A percentile compares a stretch with the other conserved stretches of the same genome.
phyloP scores from a whole-genome alignment of 2,888 invertebrate species.

The Microctonus brassicae region DNA sequence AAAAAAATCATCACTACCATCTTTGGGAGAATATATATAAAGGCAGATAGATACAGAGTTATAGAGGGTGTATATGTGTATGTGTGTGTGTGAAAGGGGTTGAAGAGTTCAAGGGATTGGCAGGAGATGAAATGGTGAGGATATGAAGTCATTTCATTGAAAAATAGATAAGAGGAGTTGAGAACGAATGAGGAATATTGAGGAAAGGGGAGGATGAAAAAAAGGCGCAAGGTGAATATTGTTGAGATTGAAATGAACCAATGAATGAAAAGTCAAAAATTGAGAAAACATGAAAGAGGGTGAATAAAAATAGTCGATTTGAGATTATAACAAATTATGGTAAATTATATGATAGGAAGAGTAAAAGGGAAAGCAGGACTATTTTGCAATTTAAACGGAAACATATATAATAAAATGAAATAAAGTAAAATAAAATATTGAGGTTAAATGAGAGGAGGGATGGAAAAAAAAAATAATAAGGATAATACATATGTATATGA shows the following conservation, averaged over 20 bases:
- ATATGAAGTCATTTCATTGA: slow-evolving; percentile 23
- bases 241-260: slow-evolving; percentile 5
- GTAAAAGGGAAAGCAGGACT: neutral
- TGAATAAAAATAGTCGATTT: slow-evolving; percentile 11
- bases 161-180: slow-evolving; percentile 27
- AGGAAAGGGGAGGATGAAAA: slow-evolving; percentile 26
- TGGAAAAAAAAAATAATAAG: slow-evolving; percentile 11
- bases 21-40: slow-evolving; percentile 61
- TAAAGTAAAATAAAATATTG: neutral
- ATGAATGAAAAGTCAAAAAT: neutral
- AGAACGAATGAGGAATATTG: slow-evolving; percentile 16
- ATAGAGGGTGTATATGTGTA: neutral
- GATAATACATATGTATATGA: slow-evolving; percentile 24
- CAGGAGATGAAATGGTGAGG: slow-evolving; percentile 17
- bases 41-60: slow-evolving; percentile 33
- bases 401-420: neutral
- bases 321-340: slow-evolving; percentile 20
- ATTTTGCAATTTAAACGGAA: neutral
- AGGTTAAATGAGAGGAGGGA: neutral
- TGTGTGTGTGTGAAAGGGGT: neutral
- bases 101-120: neutral
- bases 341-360: neutral
- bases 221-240: slow-evolving; percentile 31
- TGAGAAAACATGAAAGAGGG: neutral
- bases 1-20: slow-evolving; percentile 60